phyloP scores from a whole-genome alignment of 2,113 vertebrate genomes.

The Paracanthobrama guichenoti region DNA sequence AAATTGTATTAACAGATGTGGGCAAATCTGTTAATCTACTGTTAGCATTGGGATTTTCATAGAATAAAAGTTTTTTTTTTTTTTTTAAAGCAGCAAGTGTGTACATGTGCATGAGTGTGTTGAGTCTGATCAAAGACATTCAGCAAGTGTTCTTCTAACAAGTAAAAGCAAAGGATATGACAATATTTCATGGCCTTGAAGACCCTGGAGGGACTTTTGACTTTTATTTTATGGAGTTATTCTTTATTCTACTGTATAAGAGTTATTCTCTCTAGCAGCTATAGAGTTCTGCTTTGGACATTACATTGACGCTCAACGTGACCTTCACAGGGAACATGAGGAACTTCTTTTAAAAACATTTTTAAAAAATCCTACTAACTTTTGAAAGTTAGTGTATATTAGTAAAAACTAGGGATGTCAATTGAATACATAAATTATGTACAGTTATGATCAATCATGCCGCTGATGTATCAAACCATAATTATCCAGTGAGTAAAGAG shows the following conservation, averaged over 20 bases:
- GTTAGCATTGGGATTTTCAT: conserved; percentile 37
- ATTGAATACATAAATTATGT: too few relatives aligned
- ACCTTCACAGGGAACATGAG: not conserved
- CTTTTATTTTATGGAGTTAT: not conserved
- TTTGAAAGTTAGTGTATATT: too few relatives aligned
- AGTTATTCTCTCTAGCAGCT: not conserved
- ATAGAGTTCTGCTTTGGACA: not conserved
- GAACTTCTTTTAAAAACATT: too few relatives aligned
- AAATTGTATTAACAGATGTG: conserved; percentile 35
- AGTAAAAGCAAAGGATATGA: too few relatives aligned
- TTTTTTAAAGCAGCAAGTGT: too few relatives aligned
- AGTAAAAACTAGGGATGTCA: too few relatives aligned
- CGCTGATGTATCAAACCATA: not conserved
- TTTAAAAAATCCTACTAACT: too few relatives aligned
- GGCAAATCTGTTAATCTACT: conserved; percentile 39
- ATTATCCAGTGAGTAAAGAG: not conserved
- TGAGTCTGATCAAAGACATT: too few relatives aligned
- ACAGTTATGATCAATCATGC: not conserved
- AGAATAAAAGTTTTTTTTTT: not conserved
- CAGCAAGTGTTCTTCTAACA: too few relatives aligned
- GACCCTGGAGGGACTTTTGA: not conserved
- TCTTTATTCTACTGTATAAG: not conserved
- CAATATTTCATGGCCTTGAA: not conserved
- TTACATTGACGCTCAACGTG: too few relatives aligned
- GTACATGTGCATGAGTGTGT: too few relatives aligned